Base-by-base conservation (phyloP, 2,888 invertebrate species). In the Dioctria rufipes region DNA sequence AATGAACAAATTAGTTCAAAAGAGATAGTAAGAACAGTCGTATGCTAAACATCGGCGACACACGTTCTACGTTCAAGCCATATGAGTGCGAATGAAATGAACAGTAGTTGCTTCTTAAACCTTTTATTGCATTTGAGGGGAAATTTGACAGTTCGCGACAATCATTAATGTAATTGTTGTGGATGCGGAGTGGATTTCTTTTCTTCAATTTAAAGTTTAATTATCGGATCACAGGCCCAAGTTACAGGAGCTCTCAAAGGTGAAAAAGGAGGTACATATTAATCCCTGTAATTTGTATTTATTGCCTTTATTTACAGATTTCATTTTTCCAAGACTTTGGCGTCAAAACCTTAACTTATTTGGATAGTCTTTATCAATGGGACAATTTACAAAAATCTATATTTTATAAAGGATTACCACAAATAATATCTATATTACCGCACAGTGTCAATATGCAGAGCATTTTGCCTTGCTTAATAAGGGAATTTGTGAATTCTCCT, bases 351-450 rank as follows among this genome's bases (percentile, higher is more conserved):
- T 90, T 99, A 2, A 97, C 95, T 86, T 98, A 98, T 87, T 90
- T 99, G 83, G 98, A 99, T 88, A 96, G 97, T 0, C 89, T 99
- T 54, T 97, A 98, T 86, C 98, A 99, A 91, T 96, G 98, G 95
- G 98, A 99, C 88, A 98, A 99, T 89, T 90, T 98, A 37, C 98
- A 98, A 88, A 98, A 98, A 88, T 98, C 98, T 0, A 97, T 98
- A 87, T 99, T 99, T 89, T 99, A 97, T 89, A 98, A 98, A 90
- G 96, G 97, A 11, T 90, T 99, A 51, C 96, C 98, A 0, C 95
- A 97, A 87, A 93, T 98, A 60, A 92, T 98, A 81, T 93, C 94
- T 51, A 96, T 96, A 85, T 91, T 98, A 88, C 98, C 98, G 0
- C 95, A 96, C 85, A 91, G 96, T 46, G 94, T 96, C 5, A 93